These are phyloP conservation scores for Aleadryas rufinucha DNA, from an alignment of 2,113 vertebrate genomes.

Conservation along the genomic window DNA sequence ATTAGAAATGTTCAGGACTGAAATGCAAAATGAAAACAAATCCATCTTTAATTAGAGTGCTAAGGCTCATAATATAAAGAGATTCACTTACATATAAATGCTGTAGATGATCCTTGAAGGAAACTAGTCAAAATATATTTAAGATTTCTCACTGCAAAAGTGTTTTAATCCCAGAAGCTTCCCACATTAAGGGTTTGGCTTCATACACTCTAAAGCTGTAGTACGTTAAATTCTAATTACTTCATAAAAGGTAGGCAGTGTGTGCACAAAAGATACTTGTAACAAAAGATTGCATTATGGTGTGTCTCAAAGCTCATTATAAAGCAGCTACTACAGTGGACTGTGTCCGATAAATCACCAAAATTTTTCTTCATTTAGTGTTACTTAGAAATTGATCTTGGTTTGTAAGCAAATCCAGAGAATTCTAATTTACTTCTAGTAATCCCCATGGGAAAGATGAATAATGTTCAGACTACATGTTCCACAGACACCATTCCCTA, in stretches of 20 bases:
- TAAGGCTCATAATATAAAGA: background rate
- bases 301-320: constrained; percentile 19
- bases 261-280: background rate
- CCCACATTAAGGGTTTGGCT: constrained; percentile 12
- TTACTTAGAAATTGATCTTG: constrained; percentile 26
- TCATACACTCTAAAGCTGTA: constrained; percentile 8
- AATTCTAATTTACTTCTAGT: background rate
- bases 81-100: background rate
- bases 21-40: constrained; percentile 14
- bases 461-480: background rate
- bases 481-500: background rate
- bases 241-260: constrained; percentile 28
- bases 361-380: constrained; percentile 22
- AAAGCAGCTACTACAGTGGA: background rate
- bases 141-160: background rate
- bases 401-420: constrained; percentile 18
- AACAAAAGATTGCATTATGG: constrained; percentile 14
- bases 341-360: background rate
- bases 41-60: background rate
- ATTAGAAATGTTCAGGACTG: background rate
- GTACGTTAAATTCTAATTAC: constrained; percentile 2
- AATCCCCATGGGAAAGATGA: background rate
- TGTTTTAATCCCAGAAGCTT: constrained; percentile 27
- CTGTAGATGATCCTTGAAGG: background rate
- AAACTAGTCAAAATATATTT: constrained; percentile 50